phyloP scores from a whole-genome alignment of 2,113 vertebrate genomes.

The Ascaphus truei region DNA sequence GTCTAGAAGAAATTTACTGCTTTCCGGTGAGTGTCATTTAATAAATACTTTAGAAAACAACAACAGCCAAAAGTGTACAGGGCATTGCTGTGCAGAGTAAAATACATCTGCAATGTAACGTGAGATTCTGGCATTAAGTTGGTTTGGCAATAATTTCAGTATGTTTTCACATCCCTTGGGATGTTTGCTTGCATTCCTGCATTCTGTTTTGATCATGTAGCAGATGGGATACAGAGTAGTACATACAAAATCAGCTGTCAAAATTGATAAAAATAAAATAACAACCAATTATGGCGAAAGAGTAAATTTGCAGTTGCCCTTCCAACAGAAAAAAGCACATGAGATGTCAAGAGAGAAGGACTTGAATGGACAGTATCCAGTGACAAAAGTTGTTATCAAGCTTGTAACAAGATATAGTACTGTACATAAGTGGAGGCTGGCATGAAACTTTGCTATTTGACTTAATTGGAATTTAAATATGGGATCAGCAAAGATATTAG shows the following conservation, averaged over 20 bases:
- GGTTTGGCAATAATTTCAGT: slow-evolving; percentile 10
- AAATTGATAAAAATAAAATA: slow-evolving; percentile 4
- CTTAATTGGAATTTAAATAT: too few species aligned
- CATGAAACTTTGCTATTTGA: too few species aligned
- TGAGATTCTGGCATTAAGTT: not conserved
- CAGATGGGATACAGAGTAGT: slow-evolving; percentile 20
- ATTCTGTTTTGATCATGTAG: slow-evolving; percentile 10
- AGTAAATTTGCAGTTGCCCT: not conserved
- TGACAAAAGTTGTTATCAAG: too few species aligned
- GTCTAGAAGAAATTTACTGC: too few species aligned
- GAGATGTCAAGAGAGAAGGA: not conserved
- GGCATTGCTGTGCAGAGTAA: too few species aligned
- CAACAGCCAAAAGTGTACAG: too few species aligned
- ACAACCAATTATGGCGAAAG: not conserved
- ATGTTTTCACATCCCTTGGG: slow-evolving; percentile 4
- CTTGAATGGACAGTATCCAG: not conserved
- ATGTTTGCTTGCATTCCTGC: not conserved
- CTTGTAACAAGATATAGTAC: too few species aligned
- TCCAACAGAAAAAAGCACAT: not conserved
- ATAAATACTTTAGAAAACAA: too few species aligned
- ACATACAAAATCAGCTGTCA: slow-evolving; percentile 6
- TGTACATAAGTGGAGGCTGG: too few species aligned
- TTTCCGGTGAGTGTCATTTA: too few species aligned
- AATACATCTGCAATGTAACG: not conserved
- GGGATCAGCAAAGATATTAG: too few species aligned